These are phyloP conservation scores for Florisuga fusca DNA, from an alignment of 2,797 vertebrate species.

Conservation along the genomic window DNA sequence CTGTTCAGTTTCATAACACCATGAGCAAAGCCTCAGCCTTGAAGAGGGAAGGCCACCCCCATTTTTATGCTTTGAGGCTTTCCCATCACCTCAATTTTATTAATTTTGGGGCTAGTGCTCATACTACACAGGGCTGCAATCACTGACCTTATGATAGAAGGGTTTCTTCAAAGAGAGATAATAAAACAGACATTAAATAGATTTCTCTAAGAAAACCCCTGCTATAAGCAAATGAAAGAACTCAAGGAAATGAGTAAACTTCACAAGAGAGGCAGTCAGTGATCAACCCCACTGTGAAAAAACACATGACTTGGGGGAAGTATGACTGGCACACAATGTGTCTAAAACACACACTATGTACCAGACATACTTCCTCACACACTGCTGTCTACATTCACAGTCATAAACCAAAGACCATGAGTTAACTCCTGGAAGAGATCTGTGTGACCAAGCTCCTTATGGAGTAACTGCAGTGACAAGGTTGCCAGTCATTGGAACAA, in stretches of 20 bases:
- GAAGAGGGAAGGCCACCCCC: background rate
- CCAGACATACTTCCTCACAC: slow-evolving; percentile 33
- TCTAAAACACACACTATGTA: background rate
- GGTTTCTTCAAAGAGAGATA: background rate
- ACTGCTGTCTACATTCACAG: background rate
- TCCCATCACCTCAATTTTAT: background rate
- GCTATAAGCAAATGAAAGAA: background rate
- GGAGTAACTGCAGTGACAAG: background rate
- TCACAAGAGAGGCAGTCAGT: slow-evolving; percentile 14
- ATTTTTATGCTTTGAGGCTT: background rate
- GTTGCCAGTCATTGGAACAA: background rate
- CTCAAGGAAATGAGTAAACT: slow-evolving; percentile 29
- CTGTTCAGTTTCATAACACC: background rate
- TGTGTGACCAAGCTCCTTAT: background rate
- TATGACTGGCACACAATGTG: slow-evolving; percentile 18
- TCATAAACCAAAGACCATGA: slow-evolving; percentile 18
- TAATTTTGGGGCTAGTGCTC: background rate
- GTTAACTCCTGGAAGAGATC: slow-evolving; percentile 9
- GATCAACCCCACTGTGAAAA: slow-evolving; percentile 30
- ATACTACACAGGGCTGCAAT: background rate
- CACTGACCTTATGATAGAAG: background rate
- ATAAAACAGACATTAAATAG: background rate
- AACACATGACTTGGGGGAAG: slow-evolving; percentile 49
- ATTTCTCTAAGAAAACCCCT: background rate
- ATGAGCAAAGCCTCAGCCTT: background rate